Evolutionary conservation across 2,113 vertebrate species (phyloP).

Genomic region (Tylochromis polylepis): DNA sequence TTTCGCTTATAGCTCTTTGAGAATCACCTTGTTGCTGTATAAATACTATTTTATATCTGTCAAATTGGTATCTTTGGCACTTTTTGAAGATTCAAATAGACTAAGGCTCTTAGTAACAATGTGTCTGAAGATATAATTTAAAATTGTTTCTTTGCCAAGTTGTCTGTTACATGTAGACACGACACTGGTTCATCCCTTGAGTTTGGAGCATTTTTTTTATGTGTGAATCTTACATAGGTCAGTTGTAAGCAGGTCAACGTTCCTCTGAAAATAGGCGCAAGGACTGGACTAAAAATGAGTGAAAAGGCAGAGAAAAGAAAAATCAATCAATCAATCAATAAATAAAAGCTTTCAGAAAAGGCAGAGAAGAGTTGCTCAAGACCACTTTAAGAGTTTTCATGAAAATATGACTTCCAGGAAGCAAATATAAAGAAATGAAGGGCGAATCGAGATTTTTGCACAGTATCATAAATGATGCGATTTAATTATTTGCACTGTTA

Average conservation of each 20-base stretch:
- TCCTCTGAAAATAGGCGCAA: not conserved
- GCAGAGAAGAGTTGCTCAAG: accelerated
- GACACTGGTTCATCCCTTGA: not conserved
- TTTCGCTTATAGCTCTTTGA: not conserved
- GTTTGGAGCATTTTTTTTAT: not conserved
- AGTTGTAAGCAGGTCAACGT: not conserved
- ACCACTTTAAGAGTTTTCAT: not conserved
- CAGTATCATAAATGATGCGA: not conserved
- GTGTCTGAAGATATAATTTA: not conserved
- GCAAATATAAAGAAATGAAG: not conserved
- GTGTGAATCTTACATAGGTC: accelerated
- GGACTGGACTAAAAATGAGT: no score
- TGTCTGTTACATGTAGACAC: not conserved
- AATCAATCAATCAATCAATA: not conserved
- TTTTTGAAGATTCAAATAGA: not conserved
- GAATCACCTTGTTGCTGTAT: not conserved
- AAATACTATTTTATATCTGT: accelerated
- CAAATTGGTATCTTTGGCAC: accelerated
- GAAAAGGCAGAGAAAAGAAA: not conserved
- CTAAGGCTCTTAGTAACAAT: not conserved
- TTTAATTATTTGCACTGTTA: not conserved
- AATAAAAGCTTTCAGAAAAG: no score
- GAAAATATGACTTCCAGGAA: not conserved
- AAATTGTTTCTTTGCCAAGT: not conserved
- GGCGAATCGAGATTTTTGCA: not conserved